phyloP scores from a whole-genome alignment of 2,888 invertebrate species.

The Omphaloscelis lunosa region DNA sequence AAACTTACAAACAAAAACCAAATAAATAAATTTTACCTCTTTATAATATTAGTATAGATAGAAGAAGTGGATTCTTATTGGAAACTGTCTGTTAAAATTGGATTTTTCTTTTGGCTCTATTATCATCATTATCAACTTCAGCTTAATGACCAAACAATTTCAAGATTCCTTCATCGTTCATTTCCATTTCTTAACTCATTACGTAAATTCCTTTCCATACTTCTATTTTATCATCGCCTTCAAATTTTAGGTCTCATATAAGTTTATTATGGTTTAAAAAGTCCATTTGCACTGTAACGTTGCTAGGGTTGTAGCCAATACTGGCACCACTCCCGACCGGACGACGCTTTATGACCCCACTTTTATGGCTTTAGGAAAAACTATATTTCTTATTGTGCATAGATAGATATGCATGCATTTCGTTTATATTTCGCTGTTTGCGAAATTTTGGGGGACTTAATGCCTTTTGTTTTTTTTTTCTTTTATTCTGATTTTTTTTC shows the following conservation, averaged over 20 bases:
- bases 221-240: constrained; percentile 34
- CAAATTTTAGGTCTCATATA: constrained; percentile 59
- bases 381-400: constrained; percentile 80
- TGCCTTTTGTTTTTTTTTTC: background rate
- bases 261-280: constrained; percentile 63
- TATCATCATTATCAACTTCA: background rate
- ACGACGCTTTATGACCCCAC: constrained; percentile 84
- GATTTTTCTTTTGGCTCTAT: background rate
- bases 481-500: background rate
- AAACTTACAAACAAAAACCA: too few species aligned
- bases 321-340: constrained; percentile 86
- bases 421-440: constrained; percentile 25
- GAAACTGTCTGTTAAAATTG: background rate
- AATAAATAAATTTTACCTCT: too few species aligned
- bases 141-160: constrained; percentile 6
- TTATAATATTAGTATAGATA: too few species aligned
- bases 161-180: constrained; percentile 15
- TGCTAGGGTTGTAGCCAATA: constrained; percentile 73
- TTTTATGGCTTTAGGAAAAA: constrained; percentile 89
- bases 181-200: constrained; percentile 38
- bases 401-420: constrained; percentile 62
- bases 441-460: constrained; percentile 3
- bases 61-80: constrained; percentile 36
- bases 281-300: constrained; percentile 59
- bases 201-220: constrained; percentile 33